Conservation (phyloP, 2,797 vertebrate species). For the Enteromius unitaeniatus region DNA sequence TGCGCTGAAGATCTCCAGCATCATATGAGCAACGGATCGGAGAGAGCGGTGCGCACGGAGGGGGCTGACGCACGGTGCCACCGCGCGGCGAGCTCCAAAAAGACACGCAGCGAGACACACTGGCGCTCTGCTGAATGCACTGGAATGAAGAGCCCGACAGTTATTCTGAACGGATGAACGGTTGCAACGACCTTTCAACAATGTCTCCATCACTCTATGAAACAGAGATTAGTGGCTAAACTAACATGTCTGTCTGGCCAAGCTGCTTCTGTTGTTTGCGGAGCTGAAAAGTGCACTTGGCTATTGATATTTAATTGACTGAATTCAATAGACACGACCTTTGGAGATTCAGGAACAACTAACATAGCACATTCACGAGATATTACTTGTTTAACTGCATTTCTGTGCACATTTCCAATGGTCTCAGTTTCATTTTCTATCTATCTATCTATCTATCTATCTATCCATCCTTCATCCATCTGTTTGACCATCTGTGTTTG, state of each 20-base stretch:
- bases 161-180: background rate
- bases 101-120: constrained; percentile 53
- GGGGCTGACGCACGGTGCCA: constrained; percentile 76
- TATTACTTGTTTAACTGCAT: background rate
- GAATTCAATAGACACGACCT: background rate
- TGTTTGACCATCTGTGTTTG: background rate
- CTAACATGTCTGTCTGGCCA: background rate
- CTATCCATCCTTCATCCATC: background rate
- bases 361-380: background rate
- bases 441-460: background rate
- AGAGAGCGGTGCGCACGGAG: constrained; percentile 24
- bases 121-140: constrained; percentile 5
- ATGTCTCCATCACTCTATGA: background rate
- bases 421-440: background rate
- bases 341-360: background rate
- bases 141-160: background rate
- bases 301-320: background rate
- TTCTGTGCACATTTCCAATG: background rate
- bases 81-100: constrained; percentile 73
- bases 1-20: constrained; percentile 71
- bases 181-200: constrained; percentile 2
- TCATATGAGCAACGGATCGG: constrained; percentile 62
- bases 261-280: background rate
- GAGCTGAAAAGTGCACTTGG: background rate
- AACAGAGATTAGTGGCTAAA: background rate